These are phyloP conservation scores for Chrysodeixis includens DNA, from an alignment of 2,888 invertebrate genomes.

Conservation along the genomic window DNA sequence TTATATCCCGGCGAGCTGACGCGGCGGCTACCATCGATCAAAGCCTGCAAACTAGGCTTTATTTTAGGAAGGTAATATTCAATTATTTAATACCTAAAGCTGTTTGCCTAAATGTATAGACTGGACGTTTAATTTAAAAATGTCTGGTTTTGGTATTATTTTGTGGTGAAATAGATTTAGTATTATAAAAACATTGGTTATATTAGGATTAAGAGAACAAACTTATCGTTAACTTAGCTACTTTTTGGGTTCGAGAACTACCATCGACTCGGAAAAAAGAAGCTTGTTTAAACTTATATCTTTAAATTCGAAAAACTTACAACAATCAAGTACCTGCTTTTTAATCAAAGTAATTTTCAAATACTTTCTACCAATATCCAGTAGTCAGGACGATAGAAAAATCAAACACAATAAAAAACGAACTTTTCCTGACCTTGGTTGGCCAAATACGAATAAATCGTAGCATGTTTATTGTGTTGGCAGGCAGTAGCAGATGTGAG, in stretches of 20 bases:
- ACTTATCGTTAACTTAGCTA: no score
- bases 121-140: background rate
- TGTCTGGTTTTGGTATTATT: background rate
- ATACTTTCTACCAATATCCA: background rate
- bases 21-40: constrained; percentile 44
- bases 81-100: background rate
- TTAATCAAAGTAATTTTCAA: no score
- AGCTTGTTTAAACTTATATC: no score
- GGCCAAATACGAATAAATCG: constrained; percentile 11
- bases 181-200: no score
- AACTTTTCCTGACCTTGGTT: constrained; percentile 3
- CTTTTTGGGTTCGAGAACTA: no score
- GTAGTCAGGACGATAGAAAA: constrained; percentile 2
- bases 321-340: no score
- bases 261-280: no score
- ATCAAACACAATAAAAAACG: background rate
- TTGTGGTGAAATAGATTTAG: no score
- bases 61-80: constrained; percentile 23
- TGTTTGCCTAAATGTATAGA: background rate
- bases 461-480: constrained; percentile 19
- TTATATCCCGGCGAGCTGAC: constrained; percentile 39
- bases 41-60: constrained; percentile 39
- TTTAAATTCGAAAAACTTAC: no score
- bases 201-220: no score
- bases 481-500: background rate